A percentile compares a stretch with the other conserved stretches of the same genome.
Conservation (phyloP, 2,113 vertebrate genomes). For the Petrocephalus microphthalmus region DNA sequence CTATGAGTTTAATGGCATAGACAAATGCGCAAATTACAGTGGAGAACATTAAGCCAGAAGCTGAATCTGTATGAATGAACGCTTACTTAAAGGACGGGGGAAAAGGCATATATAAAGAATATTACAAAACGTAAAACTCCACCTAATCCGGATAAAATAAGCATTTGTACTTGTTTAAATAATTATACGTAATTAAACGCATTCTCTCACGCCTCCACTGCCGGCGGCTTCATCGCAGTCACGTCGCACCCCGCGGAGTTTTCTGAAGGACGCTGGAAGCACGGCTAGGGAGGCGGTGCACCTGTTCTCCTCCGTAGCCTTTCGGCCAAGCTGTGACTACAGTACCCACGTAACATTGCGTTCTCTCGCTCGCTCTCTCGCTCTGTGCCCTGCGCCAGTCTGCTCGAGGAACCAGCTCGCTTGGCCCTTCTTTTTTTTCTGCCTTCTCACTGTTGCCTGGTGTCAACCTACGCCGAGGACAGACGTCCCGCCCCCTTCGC, state of each 20-base stretch:
- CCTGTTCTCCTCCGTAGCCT: conserved; percentile 52
- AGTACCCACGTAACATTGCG: conserved; percentile 63
- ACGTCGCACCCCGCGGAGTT: not conserved
- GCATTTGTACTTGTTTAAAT: conserved; percentile 10
- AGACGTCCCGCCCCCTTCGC: conserved; percentile 59
- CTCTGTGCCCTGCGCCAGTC: conserved; percentile 61
- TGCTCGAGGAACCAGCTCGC: conserved; percentile 64
- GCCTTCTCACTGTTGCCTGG: conserved; percentile 62
- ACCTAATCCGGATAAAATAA: not conserved
- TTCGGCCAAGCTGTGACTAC: conserved; percentile 50
- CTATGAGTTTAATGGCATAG: not conserved
- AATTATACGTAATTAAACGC: conserved; percentile 5
- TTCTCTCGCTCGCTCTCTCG: conserved; percentile 33
- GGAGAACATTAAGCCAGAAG: not conserved
- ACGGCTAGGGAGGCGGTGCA: conserved; percentile 43
- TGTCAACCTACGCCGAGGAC: conserved; percentile 68
- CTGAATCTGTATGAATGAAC: not conserved
- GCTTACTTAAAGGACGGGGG: not conserved
- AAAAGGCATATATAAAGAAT: not conserved
- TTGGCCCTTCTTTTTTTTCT: conserved; percentile 52
- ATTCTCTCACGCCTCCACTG: conserved; percentile 7
- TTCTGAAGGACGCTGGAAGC: conserved; percentile 26
- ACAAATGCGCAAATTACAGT: conserved; percentile 3
- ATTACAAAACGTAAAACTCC: not conserved
- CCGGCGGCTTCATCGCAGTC: not conserved